Base-by-base conservation (phyloP, 1,140 invertebrate species). In the Drosophila pandora region DNA sequence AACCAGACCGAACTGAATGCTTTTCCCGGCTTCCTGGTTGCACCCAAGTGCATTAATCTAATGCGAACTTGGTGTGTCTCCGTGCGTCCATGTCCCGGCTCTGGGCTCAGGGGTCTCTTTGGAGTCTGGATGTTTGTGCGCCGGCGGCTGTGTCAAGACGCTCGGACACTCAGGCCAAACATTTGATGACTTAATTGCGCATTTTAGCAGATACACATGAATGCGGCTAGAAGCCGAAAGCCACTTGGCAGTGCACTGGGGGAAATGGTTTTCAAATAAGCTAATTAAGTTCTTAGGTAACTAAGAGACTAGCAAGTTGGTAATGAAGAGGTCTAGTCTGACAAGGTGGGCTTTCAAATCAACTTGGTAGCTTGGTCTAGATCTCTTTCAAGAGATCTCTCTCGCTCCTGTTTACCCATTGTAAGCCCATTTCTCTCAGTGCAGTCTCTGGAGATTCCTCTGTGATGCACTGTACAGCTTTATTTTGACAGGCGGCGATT, bases 151-250 rank as follows among this genome's bases (percentile, higher is more conserved):
- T 56, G 73, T 68, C 73, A 65, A 79, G 74, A 70, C 72, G 59
- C 80, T 80, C 63, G 81, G 72, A 68, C 72, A 80, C 63, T 76
- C 55, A 13, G 55, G 73, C 73, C 72, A 76, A 76, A 76, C 81
- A 60, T 85, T 81, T 85, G 82, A 87, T 87, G 78, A 79, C 83
- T 87, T 87, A 88, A 87, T 87, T 87, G 82, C 78, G 74, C 82
- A 82, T 87, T 82, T 88, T 87, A 82, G 71, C 82, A 79, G 65
- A 68, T 67, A 76, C 65, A 63, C 54, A 55, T 70, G 73, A 76
- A 76, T 76, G 63, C 73, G 34, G 56, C 60, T 34, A 13, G 50
- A 21, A 64, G 52, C 32, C 8, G 17, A 61, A 59, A 41, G 53
- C 8, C 23, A 21, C 49, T 53, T 25, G 28, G 5, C 3, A 37